These are phyloP conservation scores for Nothobranchius kuhntae DNA, from an alignment of 2,113 vertebrate species.

Conservation along the genomic window DNA sequence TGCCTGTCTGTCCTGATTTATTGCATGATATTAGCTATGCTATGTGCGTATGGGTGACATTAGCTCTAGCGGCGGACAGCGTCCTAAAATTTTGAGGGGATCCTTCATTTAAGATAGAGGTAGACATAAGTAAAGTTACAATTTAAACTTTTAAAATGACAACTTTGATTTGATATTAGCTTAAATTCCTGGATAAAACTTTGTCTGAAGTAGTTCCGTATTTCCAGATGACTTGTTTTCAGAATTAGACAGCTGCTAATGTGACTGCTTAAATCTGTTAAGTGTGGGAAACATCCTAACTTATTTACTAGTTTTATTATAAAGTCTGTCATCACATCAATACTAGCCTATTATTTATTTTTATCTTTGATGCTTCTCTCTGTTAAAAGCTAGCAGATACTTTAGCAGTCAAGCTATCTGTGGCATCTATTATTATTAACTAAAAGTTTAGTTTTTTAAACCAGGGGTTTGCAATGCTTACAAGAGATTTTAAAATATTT, in stretches of 20 bases:
- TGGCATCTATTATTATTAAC: too few species aligned
- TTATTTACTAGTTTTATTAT: too few species aligned
- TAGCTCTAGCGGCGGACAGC: neutral
- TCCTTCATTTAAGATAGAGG: neutral
- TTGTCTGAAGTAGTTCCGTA: too few species aligned
- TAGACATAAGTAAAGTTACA: slow-evolving; percentile 3
- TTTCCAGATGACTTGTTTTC: neutral
- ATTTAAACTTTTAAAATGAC: neutral
- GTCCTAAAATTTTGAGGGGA: neutral
- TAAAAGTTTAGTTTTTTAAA: neutral
- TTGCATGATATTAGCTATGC: neutral
- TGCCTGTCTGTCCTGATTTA: too few species aligned
- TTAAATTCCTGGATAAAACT: neutral
- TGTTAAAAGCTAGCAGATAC: neutral
- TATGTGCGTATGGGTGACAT: neutral
- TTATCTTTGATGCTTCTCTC: neutral
- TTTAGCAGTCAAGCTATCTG: too few species aligned
- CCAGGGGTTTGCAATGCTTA: too few species aligned
- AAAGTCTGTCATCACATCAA: too few species aligned
- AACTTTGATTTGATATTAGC: neutral
- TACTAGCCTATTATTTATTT: neutral
- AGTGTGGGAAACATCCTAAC: too few species aligned
- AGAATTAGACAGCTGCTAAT: neutral
- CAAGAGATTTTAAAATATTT: too few species aligned
- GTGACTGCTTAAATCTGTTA: neutral